Evolutionary conservation across 2,113 vertebrate species (phyloP), one percentile per base, ranked within the genome.

Genomic region (Trematocara unimaculatum): DNA sequence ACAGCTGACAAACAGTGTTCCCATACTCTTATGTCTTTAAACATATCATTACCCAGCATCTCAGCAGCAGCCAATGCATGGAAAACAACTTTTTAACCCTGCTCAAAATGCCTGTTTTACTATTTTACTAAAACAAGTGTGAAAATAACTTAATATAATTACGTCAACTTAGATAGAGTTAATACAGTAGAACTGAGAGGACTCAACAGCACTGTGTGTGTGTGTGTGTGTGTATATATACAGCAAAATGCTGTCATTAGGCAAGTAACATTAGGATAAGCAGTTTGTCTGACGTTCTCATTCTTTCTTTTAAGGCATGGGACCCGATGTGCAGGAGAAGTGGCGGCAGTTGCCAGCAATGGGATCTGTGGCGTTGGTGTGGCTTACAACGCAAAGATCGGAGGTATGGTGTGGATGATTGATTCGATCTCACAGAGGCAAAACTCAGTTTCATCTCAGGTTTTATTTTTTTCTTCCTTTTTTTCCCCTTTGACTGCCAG

Each of bases 341-440:
- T 99, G 54, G 99, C 99, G 1, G 99, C 98, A 0, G 97, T 97
- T 81, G 98, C 98, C 72, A 98, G 98, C 96, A 99, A 99, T 0
- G 97, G 97, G 1, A 97, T 99, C 93, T 99, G 99, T 11, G 99
- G 98, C 2, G 98, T 99, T 0, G 99, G 99, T 0, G 98, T 99
- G 88, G 99, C 99, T 2, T 99, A 98, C 94, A 97, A 99, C 0
- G 98, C 99, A 91, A 97, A 96, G 80, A 99, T 99, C 0, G 99
- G 99, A 97, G 99, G 98, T 99, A 93, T 3, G 31, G 58, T 84
- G 29, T 72, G 15, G 13, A 72, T 88, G 80, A 89, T 72, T 79
- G 29, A 84, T 87, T 79, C 54, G 9, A 72, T 80, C 67, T 88
- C 85, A 55, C n/a, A 38, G 58, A 31, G n/a, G 31, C 45, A 62